A percentile compares a stretch with the other conserved stretches of the same genome.
Conservation (phyloP, 2,113 vertebrate species). For the Percopsis transmontana region DNA sequence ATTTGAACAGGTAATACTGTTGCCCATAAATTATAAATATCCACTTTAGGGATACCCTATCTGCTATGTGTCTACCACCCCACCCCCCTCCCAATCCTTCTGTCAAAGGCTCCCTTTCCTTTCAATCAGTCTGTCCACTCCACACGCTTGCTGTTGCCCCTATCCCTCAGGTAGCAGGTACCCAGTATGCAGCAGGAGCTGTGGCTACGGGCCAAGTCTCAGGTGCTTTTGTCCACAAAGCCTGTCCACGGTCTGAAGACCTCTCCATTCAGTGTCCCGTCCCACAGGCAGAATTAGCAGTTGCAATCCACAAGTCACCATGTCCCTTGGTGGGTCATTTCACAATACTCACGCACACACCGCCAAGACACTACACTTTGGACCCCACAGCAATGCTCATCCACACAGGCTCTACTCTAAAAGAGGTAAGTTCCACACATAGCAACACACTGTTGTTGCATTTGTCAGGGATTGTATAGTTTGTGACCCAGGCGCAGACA, state of each 20-base stretch:
- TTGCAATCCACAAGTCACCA: neutral
- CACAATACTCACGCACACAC: neutral
- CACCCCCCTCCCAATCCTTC: constrained; percentile 24
- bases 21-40: constrained; percentile 53
- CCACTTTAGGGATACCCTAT: no score
- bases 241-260: constrained; percentile 38
- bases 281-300: neutral
- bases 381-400: constrained; percentile 22
- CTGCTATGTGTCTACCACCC: no score
- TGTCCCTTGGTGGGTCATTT: constrained; percentile 10
- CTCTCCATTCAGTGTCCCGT: neutral
- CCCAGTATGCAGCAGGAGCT: constrained; percentile 66
- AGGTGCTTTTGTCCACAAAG: constrained; percentile 45
- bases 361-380: constrained; percentile 18
- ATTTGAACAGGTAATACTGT: constrained; percentile 1
- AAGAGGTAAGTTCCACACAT: constrained; percentile 47
- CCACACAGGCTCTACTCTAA: constrained; percentile 36
- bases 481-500: no score
- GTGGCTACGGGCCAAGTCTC: constrained; percentile 47
- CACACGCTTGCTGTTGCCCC: neutral
- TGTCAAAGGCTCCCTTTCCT: constrained; percentile 47
- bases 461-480: no score
- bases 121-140: constrained; percentile 39
- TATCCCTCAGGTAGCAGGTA: constrained; percentile 17
- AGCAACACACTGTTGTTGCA: neutral